phyloP scores from a whole-genome alignment of 2,888 invertebrate species.

The Toxonevra muliebris region DNA sequence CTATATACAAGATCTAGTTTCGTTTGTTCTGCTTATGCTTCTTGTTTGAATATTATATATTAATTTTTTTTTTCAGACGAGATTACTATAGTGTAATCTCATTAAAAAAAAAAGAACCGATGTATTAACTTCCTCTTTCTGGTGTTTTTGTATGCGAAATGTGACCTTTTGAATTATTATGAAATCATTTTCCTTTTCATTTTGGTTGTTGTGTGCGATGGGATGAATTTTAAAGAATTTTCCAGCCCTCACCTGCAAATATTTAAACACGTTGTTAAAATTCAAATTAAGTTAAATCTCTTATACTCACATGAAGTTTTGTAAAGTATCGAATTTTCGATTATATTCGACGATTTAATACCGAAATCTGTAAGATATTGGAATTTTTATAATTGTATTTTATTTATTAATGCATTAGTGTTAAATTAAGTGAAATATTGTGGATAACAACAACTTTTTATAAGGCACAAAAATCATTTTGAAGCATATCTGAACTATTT shows the following conservation, averaged over 20 bases:
- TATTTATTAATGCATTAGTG: too few species aligned
- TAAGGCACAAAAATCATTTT: too few species aligned
- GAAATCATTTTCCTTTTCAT: conserved; percentile 23
- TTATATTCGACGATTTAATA: too few species aligned
- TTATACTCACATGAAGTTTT: too few species aligned
- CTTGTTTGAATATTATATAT: neutral
- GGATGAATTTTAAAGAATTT: conserved; percentile 22
- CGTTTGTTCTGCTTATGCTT: conserved; percentile 11
- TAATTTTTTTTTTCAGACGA: neutral
- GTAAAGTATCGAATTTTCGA: too few species aligned
- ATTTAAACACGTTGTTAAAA: neutral
- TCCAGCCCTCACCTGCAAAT: conserved; percentile 17
- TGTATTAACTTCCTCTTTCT: conserved; percentile 28
- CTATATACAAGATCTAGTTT: conserved; percentile 39
- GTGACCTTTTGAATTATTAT: conserved; percentile 29
- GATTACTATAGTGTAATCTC: conserved; percentile 27
- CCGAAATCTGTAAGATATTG: too few species aligned
- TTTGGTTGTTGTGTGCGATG: conserved; percentile 8
- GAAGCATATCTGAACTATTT: too few species aligned
- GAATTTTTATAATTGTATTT: too few species aligned
- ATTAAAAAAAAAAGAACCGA: neutral
- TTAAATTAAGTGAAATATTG: too few species aligned
- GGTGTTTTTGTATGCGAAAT: conserved; percentile 1
- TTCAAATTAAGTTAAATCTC: neutral
- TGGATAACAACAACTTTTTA: too few species aligned